These are phyloP conservation scores for Sacculina carcini DNA, from an alignment of 2,888 invertebrate genomes.

Conservation along the genomic window DNA sequence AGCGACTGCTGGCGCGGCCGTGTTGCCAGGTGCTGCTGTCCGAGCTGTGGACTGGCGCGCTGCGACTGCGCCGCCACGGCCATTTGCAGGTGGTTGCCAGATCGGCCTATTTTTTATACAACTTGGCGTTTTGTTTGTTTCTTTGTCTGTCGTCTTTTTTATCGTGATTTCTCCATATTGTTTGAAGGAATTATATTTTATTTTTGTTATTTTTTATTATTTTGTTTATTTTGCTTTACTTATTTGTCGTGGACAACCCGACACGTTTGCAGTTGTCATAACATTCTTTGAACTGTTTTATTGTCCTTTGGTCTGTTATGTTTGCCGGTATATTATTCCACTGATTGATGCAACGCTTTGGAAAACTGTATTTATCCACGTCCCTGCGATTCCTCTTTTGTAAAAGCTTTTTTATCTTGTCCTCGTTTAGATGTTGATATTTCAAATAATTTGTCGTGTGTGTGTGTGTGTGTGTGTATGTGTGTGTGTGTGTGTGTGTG, in stretches of 20 bases:
- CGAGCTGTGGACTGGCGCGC: constrained; percentile 98
- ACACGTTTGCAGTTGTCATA: constrained; percentile 58
- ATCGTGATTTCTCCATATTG: no score
- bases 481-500: constrained; percentile 16
- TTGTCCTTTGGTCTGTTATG: constrained; percentile 89
- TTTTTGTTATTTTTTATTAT: no score
- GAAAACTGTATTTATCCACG: no score
- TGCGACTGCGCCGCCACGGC: constrained; percentile 65
- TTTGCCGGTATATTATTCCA: constrained; percentile 91
- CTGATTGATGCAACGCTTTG: constrained; percentile 91
- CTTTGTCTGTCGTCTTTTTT: no score
- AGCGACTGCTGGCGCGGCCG: constrained; percentile 66
- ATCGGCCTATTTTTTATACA: background rate
- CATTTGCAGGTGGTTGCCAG: constrained; percentile 9
- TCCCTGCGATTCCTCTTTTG: no score
- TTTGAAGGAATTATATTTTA: no score
- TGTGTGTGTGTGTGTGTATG: background rate
- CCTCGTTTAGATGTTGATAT: no score
- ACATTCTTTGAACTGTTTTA: constrained; percentile 57
- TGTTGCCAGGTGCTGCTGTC: constrained; percentile 90
- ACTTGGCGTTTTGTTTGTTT: no score
- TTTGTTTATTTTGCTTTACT: no score
- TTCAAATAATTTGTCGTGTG: background rate
- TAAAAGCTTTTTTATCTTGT: no score
- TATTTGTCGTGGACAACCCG: no score